Conservation (phyloP, 2,888 invertebrate species). For the Drosophila nr. perissopoda region DNA sequence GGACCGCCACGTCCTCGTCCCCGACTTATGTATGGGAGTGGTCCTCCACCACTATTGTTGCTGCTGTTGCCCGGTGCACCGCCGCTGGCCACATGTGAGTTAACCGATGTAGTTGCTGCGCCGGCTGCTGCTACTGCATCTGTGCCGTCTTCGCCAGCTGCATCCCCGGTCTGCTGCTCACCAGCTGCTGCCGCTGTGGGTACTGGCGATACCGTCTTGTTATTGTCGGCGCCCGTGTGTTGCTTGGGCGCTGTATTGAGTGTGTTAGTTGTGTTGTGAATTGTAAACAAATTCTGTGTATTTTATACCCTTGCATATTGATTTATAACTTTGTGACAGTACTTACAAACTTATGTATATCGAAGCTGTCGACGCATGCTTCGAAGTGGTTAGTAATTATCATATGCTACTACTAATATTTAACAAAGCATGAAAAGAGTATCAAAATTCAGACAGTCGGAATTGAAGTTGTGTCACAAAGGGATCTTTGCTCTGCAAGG, state of each 20-base stretch:
- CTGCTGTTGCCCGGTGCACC: slow-evolving; percentile 47
- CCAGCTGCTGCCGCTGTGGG: slow-evolving; percentile 64
- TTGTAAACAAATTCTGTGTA: not conserved
- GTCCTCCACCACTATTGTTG: slow-evolving; percentile 53
- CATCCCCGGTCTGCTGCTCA: slow-evolving; percentile 41
- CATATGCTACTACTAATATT: not conserved
- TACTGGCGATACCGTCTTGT: slow-evolving; percentile 83
- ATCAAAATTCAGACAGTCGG: not conserved
- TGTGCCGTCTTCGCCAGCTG: slow-evolving; percentile 48
- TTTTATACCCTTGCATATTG: slow-evolving; percentile 1
- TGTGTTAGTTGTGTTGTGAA: slow-evolving; percentile 9
- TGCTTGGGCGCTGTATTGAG: slow-evolving; percentile 79
- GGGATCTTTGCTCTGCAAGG: not conserved
- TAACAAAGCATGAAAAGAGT: not conserved
- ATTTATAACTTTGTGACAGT: not conserved
- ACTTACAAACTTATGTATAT: not conserved
- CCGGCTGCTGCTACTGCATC: slow-evolving; percentile 39
- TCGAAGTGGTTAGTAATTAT: not conserved
- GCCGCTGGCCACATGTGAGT: slow-evolving; percentile 58
- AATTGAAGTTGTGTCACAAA: not conserved
- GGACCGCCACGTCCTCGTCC: slow-evolving; percentile 84
- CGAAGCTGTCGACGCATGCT: not conserved
- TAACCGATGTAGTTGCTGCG: slow-evolving; percentile 36
- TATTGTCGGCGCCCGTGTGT: slow-evolving; percentile 83
- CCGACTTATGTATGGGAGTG: slow-evolving; percentile 69